phyloP scores from a whole-genome alignment of 2,888 invertebrate genomes.

The Dromius quadrimaculatus region DNA sequence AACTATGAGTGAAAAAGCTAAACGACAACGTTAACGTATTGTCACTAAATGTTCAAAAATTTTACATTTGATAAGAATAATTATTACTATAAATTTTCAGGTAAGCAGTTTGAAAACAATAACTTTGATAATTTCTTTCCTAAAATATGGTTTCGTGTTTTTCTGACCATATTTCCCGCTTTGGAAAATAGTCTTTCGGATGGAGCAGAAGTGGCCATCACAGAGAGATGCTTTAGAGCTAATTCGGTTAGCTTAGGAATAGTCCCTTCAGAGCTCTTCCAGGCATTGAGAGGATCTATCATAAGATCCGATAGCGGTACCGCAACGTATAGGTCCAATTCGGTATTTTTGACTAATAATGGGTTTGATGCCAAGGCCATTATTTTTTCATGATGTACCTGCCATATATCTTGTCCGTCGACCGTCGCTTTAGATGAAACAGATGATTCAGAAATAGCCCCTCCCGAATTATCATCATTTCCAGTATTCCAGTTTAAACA shows the following conservation, averaged over 20 bases:
- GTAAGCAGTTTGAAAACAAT: constrained; percentile 9
- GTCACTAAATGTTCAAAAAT: too few species aligned
- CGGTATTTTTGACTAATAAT: constrained; percentile 50
- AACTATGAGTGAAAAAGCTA: too few species aligned
- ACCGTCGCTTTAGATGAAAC: constrained; percentile 49
- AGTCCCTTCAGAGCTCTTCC: neutral
- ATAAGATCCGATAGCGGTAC: neutral
- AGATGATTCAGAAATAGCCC: constrained; percentile 22
- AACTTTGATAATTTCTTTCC: constrained; percentile 53
- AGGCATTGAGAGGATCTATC: neutral
- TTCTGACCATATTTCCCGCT: constrained; percentile 53
- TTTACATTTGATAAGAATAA: too few species aligned
- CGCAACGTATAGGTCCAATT: neutral
- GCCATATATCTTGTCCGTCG: constrained; percentile 55
- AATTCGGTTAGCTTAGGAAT: neutral
- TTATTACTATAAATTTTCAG: constrained; percentile 50
- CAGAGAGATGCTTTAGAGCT: neutral
- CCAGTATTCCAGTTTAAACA: constrained; percentile 50
- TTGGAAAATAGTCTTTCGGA: neutral
- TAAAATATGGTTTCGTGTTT: constrained; percentile 52
- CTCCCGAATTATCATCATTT: constrained; percentile 42
- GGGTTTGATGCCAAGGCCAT: constrained; percentile 41
- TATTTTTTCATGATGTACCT: constrained; percentile 55
- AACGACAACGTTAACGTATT: too few species aligned
- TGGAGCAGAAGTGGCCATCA: neutral